phyloP scores from a whole-genome alignment of 2,888 invertebrate species.

The Troilus luridus region DNA sequence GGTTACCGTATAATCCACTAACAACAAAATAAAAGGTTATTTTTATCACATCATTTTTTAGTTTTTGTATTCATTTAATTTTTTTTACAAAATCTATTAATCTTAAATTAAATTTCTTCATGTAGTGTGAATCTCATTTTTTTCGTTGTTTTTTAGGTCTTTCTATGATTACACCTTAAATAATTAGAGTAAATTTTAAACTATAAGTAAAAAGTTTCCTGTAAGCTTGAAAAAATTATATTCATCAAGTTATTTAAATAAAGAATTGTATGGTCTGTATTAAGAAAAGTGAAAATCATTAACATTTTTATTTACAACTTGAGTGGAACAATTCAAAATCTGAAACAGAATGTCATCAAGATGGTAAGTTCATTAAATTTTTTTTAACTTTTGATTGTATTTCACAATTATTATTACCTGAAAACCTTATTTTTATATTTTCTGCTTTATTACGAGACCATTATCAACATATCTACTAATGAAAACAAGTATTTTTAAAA shows the following conservation, averaged over 20 bases:
- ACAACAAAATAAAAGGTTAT: too few species aligned
- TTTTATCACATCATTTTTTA: not conserved
- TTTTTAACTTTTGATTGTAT: not conserved
- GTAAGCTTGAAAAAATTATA: not conserved
- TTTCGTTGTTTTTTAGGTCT: not conserved
- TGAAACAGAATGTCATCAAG: slow-evolving; percentile 2
- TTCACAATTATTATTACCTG: not conserved
- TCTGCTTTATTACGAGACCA: not conserved
- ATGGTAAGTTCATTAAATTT: slow-evolving; percentile 1
- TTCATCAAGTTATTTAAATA: not conserved
- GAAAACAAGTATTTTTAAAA: not conserved
- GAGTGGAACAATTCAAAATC: not conserved
- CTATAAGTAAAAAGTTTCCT: not conserved
- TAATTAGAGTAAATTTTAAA: not conserved
- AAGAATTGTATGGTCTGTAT: not conserved
- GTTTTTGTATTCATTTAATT: not conserved
- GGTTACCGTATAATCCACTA: not conserved
- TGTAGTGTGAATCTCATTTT: not conserved
- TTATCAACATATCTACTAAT: not conserved
- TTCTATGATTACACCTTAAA: not conserved
- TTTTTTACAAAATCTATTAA: not conserved
- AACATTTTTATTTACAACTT: not conserved
- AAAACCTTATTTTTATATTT: not conserved
- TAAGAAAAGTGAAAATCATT: not conserved
- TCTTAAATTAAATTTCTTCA: not conserved